Percentiles rank a stretch among this genome's conserved stretches.
Evolutionary conservation across 2,888 invertebrate species (phyloP).

Genomic region (Leistus spinibarbis): DNA sequence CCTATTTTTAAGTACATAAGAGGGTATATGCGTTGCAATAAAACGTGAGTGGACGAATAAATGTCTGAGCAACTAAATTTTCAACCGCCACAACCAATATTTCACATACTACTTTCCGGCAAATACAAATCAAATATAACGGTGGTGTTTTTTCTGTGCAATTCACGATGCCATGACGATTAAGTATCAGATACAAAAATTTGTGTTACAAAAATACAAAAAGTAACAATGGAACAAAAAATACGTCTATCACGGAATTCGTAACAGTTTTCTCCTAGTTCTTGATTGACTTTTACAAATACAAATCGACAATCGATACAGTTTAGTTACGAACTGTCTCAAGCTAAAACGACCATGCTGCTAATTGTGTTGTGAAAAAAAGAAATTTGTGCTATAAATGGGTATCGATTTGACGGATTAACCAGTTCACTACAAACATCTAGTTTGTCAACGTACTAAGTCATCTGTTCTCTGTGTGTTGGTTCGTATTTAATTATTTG

Average conservation of each 20-base stretch:
- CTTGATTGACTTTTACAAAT: background rate
- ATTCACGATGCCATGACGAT: background rate
- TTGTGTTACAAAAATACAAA: background rate
- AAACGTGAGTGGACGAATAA: no score
- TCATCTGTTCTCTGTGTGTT: background rate
- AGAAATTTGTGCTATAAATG: background rate
- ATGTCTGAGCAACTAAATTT: no score
- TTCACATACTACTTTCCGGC: no score
- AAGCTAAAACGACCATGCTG: background rate
- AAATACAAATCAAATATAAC: no score
- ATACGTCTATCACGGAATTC: background rate
- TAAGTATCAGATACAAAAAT: background rate
- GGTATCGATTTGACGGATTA: background rate
- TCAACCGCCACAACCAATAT: no score
- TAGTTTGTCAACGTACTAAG: background rate
- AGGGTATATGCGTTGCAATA: no score
- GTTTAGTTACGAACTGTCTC: background rate
- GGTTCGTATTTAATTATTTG: no score
- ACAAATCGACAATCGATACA: background rate
- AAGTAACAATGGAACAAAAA: no score
- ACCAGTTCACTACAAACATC: background rate
- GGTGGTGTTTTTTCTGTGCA: background rate
- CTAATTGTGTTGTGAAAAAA: background rate
- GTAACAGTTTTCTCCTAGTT: slow-evolving; percentile 4
- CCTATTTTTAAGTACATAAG: no score